Percentiles rank a stretch among this genome's conserved stretches.
These are phyloP conservation scores for Catalaphyllia jardinei DNA, from an alignment of 64 coral and sea anemone species.

Conservation along the genomic window DNA sequence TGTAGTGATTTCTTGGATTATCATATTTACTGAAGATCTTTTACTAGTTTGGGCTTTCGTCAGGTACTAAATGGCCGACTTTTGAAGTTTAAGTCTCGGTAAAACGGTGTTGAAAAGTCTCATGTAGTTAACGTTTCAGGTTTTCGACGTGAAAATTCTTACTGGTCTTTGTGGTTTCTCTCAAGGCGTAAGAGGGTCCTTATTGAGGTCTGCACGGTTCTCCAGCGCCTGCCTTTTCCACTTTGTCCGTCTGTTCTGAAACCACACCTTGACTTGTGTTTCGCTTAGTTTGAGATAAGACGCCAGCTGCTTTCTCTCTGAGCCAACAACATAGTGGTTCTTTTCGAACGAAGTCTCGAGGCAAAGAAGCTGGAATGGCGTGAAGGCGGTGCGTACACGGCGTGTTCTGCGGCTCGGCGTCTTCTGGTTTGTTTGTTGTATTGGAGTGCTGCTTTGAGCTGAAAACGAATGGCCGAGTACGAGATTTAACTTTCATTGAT, in stretches of 20 bases:
- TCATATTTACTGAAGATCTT: too few relatives aligned
- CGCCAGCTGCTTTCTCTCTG: slow-evolving; percentile 91
- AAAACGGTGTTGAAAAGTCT: too few relatives aligned
- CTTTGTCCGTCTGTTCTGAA: slow-evolving; percentile 94
- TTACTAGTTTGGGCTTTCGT: too few relatives aligned
- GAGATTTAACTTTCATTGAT: not conserved
- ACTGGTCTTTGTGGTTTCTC: not conserved
- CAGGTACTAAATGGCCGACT: too few relatives aligned
- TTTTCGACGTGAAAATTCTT: too few relatives aligned
- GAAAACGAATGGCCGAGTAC: not conserved
- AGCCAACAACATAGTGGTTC: slow-evolving; percentile 95
- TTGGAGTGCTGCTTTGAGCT: slow-evolving; percentile 14
- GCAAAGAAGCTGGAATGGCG: slow-evolving; percentile 87
- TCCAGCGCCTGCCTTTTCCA: slow-evolving; percentile 90
- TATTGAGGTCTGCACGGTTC: slow-evolving; percentile 70
- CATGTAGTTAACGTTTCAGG: too few relatives aligned
- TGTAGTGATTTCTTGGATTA: too few relatives aligned
- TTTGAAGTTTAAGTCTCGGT: too few relatives aligned
- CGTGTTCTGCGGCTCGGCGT: slow-evolving; percentile 21
- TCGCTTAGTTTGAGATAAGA: slow-evolving; percentile 94
- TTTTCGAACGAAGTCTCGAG: slow-evolving; percentile 97
- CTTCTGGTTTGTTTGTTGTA: slow-evolving; percentile 34
- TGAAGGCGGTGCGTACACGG: slow-evolving; percentile 88
- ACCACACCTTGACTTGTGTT: slow-evolving; percentile 98
- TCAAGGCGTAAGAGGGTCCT: slow-evolving; percentile 81